Percentiles rank a stretch among this genome's conserved stretches.
phyloP scores from a whole-genome alignment of 2,888 invertebrate species.

The Ariolimax columbianus region DNA sequence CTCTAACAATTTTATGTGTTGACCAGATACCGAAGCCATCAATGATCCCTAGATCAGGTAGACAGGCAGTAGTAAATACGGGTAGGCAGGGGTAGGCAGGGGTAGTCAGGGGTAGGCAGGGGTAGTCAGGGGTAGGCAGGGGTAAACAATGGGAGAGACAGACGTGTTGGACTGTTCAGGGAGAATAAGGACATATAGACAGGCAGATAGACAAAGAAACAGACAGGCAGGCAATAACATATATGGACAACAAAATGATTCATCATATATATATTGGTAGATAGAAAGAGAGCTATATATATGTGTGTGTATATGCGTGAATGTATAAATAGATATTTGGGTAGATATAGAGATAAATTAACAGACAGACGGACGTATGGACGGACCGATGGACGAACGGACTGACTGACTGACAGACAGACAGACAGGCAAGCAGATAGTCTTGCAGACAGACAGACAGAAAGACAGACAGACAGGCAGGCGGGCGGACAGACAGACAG shows the following conservation, averaged over 20 bases:
- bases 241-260: no score
- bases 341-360: slow-evolving; percentile 10
- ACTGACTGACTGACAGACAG: slow-evolving; percentile 23
- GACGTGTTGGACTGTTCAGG: no score
- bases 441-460: background rate
- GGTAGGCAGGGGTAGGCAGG: no score
- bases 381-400: slow-evolving; percentile 16
- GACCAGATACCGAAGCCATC: no score
- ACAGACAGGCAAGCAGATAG: slow-evolving; percentile 16
- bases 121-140: no score
- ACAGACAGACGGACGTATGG: background rate
- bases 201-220: background rate
- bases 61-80: no score
- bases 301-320: background rate
- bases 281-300: background rate
- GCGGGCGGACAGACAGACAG: no score
- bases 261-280: background rate
- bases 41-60: no score
- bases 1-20: no score
- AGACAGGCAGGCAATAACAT: background rate
- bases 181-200: background rate
- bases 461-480: background rate
- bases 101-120: no score
- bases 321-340: background rate
- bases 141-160: no score